These are phyloP conservation scores for Poeciliopsis gracilis DNA, from an alignment of 2,797 vertebrate genomes.

Conservation along the genomic window DNA sequence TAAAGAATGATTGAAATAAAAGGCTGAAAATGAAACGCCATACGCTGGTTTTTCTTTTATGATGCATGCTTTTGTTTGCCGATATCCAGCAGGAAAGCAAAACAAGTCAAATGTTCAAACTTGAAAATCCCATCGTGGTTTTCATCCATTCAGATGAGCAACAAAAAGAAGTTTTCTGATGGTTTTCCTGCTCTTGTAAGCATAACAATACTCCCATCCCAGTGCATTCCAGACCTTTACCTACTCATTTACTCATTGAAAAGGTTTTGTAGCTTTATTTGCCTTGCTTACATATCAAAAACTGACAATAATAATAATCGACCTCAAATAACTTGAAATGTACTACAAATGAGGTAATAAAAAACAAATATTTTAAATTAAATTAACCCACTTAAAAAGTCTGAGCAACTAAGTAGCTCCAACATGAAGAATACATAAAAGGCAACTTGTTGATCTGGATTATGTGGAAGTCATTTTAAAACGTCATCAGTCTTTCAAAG, in stretches of 20 bases:
- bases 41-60: not conserved
- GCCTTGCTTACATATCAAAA: not conserved
- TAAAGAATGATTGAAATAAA: not conserved
- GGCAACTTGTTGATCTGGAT: not conserved
- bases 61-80: not conserved
- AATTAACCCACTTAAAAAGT: not conserved
- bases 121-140: not conserved
- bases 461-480: not conserved
- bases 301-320: not conserved
- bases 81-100: not conserved
- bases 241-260: not conserved
- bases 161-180: not conserved
- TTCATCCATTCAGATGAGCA: not conserved
- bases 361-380: too few species aligned
- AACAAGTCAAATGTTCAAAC: not conserved
- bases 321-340: not conserved
- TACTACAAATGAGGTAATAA: too few species aligned
- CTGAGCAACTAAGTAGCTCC: not conserved
- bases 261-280: not conserved
- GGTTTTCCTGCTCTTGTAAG: not conserved
- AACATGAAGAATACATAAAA: not conserved
- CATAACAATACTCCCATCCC: not conserved
- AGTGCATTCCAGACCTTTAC: not conserved
- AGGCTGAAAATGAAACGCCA: not conserved
- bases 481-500: not conserved